Evolutionary conservation across 2,797 vertebrate genomes (phyloP).

Genomic region (Nothura maculosa): DNA sequence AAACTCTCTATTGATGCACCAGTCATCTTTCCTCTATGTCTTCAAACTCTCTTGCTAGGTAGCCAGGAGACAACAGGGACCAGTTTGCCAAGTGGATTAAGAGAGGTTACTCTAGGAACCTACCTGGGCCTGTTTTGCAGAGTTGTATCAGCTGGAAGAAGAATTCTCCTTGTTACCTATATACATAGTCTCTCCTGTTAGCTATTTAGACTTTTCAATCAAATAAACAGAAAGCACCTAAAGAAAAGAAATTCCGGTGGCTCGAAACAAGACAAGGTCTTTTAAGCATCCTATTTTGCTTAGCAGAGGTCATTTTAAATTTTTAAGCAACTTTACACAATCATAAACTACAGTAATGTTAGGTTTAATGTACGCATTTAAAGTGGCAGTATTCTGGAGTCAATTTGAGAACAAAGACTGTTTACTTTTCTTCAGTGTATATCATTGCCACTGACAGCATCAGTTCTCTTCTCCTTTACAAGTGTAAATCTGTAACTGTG

Average conservation of each 20-base stretch:
- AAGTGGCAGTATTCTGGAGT: neutral
- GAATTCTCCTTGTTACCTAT: neutral
- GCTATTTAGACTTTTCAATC: neutral
- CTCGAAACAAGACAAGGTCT: neutral
- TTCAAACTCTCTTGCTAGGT: neutral
- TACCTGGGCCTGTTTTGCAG: neutral
- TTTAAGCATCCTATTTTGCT: neutral
- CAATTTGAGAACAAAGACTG: neutral
- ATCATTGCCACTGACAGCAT: neutral
- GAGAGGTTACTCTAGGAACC: neutral
- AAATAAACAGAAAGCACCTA: neutral
- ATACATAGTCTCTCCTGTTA: neutral
- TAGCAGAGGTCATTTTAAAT: conserved; percentile 6
- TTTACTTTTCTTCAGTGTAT: neutral
- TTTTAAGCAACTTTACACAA: neutral
- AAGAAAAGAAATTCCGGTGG: neutral
- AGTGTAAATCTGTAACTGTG: conserved; percentile 34
- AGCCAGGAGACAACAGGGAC: neutral
- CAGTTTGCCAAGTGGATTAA: neutral
- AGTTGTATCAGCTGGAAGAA: neutral
- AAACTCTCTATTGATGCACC: neutral
- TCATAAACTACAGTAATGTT: neutral
- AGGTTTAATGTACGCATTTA: neutral
- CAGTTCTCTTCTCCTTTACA: conserved; percentile 14
- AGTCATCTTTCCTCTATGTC: neutral